Evolutionary conservation across 2,888 invertebrate species (phyloP), one percentile per base, ranked within the genome.

Genomic region (Plebejus anna): DNA sequence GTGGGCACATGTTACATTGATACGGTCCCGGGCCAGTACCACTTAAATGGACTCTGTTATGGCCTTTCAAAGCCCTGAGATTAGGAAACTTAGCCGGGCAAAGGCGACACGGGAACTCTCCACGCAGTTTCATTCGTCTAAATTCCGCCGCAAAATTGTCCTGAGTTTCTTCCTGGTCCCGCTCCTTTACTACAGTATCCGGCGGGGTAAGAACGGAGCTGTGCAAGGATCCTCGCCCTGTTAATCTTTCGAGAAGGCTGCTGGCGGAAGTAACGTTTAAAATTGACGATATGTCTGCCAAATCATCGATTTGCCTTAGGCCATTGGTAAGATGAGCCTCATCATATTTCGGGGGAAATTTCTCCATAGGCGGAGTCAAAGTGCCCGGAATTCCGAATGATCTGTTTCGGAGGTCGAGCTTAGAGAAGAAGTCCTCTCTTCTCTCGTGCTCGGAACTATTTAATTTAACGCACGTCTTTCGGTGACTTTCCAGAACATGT

Each of bases 1-100:
- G 98, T 0, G 97, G 96, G 81, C 99, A 99, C 96, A 98, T 97
- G 87, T 98, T 98, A 92, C 99, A 99, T 76, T 97, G 96, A 88
- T 98, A 98, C 0, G 98, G 97, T 0, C 97, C 97, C 0, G 96
- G 95, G 0, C 95, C 96, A 1, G 96, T 96, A 0, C 96, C 96
- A 78, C 96, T 96, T 80, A 98, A 94, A 87, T 98, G 98, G 1
- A 97, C 96, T 76, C 98, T 95, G 85, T 98, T 98, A 88, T 98
- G 98, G 0, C 98, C 98, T 88, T 98, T 98, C 38, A 98, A 92
- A 0, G 98, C 98, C 75, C 98, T 95, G 59, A 98, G 92, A 85
- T 98, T 98, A 0, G 98, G 97, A 86, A 98, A 98, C 47, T 97
- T 96, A 0, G 97, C 96, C 0, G 96, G 95, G 88, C 99, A 99